Conservation (phyloP, 1,140 invertebrate genomes). For the Holotrichia oblita region DNA sequence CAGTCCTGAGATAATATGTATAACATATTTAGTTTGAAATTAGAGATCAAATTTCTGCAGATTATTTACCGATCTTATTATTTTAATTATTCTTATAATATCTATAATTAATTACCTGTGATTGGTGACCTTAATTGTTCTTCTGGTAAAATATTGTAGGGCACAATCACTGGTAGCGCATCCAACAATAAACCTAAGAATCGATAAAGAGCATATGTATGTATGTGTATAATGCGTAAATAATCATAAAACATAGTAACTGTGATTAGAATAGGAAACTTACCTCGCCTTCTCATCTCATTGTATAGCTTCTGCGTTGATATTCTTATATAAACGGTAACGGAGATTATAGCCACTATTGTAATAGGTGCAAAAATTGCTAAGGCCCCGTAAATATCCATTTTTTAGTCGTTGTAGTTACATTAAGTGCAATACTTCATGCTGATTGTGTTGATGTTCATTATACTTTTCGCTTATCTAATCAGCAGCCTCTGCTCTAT, state of each 20-base stretch:
- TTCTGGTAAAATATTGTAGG: conserved; percentile 9
- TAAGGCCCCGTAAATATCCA: neutral
- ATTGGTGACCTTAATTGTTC: conserved; percentile 43
- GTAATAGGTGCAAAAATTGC: conserved; percentile 14
- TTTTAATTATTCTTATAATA: too few relatives aligned
- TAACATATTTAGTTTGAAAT: too few relatives aligned
- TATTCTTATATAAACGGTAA: conserved; percentile 25
- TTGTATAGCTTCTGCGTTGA: conserved; percentile 3
- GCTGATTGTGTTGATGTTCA: neutral
- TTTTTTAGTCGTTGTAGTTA: neutral
- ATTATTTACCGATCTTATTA: too few relatives aligned
- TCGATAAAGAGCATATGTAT: neutral
- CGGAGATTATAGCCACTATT: conserved; percentile 13
- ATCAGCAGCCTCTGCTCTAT: neutral
- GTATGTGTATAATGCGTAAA: neutral
- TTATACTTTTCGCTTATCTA: conserved; percentile 27
- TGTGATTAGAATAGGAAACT: neutral
- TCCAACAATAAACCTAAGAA: conserved; percentile 9
- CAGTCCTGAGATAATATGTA: neutral
- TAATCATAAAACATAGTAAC: neutral
- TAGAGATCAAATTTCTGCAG: too few relatives aligned
- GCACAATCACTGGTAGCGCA: neutral
- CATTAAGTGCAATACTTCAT: neutral
- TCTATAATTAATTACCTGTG: conserved; percentile 41
- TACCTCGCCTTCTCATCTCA: conserved; percentile 14